Percentiles rank a stretch among this genome's conserved stretches.
Conservation (phyloP, 1,140 invertebrate genomes). For the Lamellibrachia luymesi region DNA sequence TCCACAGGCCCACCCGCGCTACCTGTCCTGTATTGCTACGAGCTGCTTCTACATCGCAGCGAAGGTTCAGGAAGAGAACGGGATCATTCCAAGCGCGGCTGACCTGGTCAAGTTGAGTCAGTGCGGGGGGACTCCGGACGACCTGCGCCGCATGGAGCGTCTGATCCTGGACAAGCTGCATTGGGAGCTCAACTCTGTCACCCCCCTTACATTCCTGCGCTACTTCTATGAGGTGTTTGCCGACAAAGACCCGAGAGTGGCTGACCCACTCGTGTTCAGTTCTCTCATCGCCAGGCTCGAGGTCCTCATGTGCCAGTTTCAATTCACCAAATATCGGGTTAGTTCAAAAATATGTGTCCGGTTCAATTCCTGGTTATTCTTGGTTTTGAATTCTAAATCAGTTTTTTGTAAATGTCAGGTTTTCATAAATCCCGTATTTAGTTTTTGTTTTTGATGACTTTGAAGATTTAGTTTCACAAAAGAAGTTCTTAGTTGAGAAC, state of each 20-base stretch:
- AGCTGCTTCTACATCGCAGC: slow-evolving; percentile 33
- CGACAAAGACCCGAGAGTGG: slow-evolving; percentile 19
- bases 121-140: slow-evolving; percentile 28
- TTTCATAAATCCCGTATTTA: too few relatives aligned
- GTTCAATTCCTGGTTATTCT: too few relatives aligned
- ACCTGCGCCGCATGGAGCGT: slow-evolving; percentile 32
- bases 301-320: slow-evolving; percentile 29
- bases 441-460: too few relatives aligned
- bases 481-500: too few relatives aligned
- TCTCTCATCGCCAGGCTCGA: slow-evolving; percentile 24
- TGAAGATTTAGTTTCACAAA: too few relatives aligned
- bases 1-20: slow-evolving; percentile 31
- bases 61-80: slow-evolving; percentile 28
- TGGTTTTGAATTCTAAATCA: too few relatives aligned
- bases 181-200: slow-evolving; percentile 28
- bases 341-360: slow-evolving; percentile 4
- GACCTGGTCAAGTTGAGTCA: slow-evolving; percentile 29
- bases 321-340: slow-evolving; percentile 25
- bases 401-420: too few relatives aligned
- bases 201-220: slow-evolving; percentile 31
- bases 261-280: slow-evolving; percentile 6
- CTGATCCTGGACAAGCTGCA: slow-evolving; percentile 33
- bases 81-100: slow-evolving; percentile 25
- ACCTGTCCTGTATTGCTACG: slow-evolving; percentile 31
- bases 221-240: slow-evolving; percentile 27